Evolutionary conservation across 1,140 invertebrate genomes (phyloP), one percentile per base, ranked within the genome.

Genomic region (Euura lappo): DNA sequence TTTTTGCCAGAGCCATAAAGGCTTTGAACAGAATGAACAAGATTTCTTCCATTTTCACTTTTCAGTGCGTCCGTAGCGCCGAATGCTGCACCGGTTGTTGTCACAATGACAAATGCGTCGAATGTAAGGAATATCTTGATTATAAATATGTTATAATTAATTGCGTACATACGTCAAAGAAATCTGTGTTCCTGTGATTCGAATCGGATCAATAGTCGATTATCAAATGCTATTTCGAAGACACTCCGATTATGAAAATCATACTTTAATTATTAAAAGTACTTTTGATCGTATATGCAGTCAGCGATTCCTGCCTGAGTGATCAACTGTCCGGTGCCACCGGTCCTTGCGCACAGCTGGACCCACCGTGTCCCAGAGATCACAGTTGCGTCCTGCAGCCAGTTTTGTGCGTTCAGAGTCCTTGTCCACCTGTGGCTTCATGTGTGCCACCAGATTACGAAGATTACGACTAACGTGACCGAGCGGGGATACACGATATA

Each of bases 81-180:
- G 75, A 76, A 43, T 76, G 75, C 28, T 76, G 75, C 11, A 71
- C 75, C 5, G 75, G 75, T 51, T 76, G 75, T 47, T 76, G 75
- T 45, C 13, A 70, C 13, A 71, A 76, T 6, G 69, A 60, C 8
- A 76, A 76, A 42, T 76, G 75, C 44, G 46, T 74, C 71, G 72
- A 74, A 13, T 74, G 75, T 76, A 74, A 71, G 72, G 66, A 68
- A 7, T 68, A 11, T 4, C 51, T 11, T 28, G 28, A 28, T 28
- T 28, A 28, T 28, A 28, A 28, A 28, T 28, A 28, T 28, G 1
- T 28, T 28, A 28, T 28, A 28, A 28, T 28, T 28, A 28, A 28
- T 28, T 28, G 28, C 28, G 28, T 28, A 28, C 28, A 28, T 0
- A 28, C 0, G 0, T 28, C 28, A 1, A 28, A 28, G 28, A 28